A percentile compares a stretch with the other conserved stretches of the same genome.
Evolutionary conservation across 2,797 vertebrate genomes (phyloP).

Genomic region (Ctenopoma kingsleyae): DNA sequence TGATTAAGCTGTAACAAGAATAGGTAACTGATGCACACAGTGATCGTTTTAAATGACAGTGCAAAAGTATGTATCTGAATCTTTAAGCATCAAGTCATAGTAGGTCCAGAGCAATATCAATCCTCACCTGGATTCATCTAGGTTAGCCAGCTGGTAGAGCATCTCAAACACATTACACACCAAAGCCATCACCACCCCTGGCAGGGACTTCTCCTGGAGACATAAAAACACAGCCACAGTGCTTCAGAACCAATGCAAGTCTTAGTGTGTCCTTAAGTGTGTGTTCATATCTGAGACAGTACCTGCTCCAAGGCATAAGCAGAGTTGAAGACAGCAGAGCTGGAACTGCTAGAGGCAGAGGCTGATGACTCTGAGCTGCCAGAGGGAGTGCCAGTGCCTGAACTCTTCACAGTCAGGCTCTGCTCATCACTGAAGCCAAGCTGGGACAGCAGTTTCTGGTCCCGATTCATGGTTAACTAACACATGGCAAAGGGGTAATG

Average conservation of each 20-base stretch:
- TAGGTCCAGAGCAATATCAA: not conserved
- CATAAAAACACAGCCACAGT: slow-evolving; percentile 8
- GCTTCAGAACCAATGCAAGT: not conserved
- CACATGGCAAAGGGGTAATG: slow-evolving; percentile 14
- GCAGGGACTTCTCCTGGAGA: slow-evolving; percentile 95
- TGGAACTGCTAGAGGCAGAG: slow-evolving; percentile 91
- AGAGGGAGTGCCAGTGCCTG: slow-evolving; percentile 95
- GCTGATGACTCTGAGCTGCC: slow-evolving; percentile 95
- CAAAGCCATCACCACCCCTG: slow-evolving; percentile 98
- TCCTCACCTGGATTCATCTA: slow-evolving; percentile 93
- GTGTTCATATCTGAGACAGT: slow-evolving; percentile 11
- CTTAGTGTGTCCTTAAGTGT: not conserved
- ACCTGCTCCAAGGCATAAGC: slow-evolving; percentile 98
- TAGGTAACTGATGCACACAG: not conserved
- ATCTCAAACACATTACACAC: slow-evolving; percentile 99
- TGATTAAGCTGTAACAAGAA: not conserved
- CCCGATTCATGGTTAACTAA: slow-evolving; percentile 97
- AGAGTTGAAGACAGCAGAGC: slow-evolving; percentile 91
- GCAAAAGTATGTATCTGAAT: not conserved
- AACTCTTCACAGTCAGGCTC: slow-evolving; percentile 95
- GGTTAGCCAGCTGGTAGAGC: slow-evolving; percentile 98
- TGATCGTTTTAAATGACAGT: not conserved
- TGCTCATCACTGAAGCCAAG: slow-evolving; percentile 97
- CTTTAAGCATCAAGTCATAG: not conserved
- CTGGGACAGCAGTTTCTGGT: slow-evolving; percentile 98